Base-by-base conservation (phyloP, 1,140 invertebrate species). In the Zaprionus ornatus region DNA sequence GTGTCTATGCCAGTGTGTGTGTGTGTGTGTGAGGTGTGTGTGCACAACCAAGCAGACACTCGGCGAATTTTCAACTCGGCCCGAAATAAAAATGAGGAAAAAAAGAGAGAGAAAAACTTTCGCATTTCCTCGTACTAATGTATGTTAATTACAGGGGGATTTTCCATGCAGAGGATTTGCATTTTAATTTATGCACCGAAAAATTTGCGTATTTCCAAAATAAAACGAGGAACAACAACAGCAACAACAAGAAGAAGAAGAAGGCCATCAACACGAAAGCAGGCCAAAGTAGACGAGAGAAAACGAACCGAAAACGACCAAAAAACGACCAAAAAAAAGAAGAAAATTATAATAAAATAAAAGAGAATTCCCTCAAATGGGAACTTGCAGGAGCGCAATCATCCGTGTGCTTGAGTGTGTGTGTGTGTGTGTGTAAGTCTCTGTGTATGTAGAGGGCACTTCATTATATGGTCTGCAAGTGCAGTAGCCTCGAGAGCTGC, bases 141-240 rank as follows among this genome's bases (percentile, higher is more conserved):
- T 91, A 91, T 91, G 88, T 91, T 91, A 91, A 91, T 91, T 91
- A 91, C 84, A 91, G 88, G 82, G 83, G 84, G 88, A 91, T 91
- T 91, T 91, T 82, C 85, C 81, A 90, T 88, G 88, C 90, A 82
- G 79, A 88, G 90, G 88, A 91, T 91, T 91, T 91, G 88, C 88
- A 91, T 91, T 91, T 91, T 91, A 90, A 91, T 91, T 91, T 91
- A 91, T 90, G 86, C 82, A 80, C 86, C 76, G 82, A 90, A 88
- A 88, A 88, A 88, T 90, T 88, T 90, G 78, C 74, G 65, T 84
- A 85, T 80, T 80, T 40, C 72, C 65, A 54, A 65, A 60, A 65
- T 27, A 50, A 17, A 64, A 57, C 70, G 42, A 50, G 35, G 27
- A 48, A 37, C 25, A 48, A 27, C 35, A 25, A 37, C 27, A 21